Conservation (phyloP, 2,113 vertebrate genomes). For the Psilopsiagon aurifrons region DNA sequence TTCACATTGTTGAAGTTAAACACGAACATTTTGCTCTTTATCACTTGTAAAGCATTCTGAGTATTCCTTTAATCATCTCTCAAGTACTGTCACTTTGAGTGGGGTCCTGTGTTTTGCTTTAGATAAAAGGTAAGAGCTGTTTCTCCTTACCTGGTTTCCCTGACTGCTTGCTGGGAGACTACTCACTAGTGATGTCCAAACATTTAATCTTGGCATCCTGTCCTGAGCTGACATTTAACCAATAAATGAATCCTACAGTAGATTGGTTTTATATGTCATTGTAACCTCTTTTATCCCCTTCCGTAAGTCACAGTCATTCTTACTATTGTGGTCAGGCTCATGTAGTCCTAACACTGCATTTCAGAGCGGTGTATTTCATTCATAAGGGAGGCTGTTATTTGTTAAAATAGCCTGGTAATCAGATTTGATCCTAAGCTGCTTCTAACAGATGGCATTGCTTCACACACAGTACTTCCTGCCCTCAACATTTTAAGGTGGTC, state of each 20-base stretch:
- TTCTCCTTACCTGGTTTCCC: background rate
- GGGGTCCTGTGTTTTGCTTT: background rate
- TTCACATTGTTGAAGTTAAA: background rate
- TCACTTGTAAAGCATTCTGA: background rate
- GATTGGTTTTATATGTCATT: background rate
- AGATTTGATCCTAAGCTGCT: background rate
- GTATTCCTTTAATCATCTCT: background rate
- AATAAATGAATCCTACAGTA: background rate
- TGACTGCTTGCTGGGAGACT: background rate
- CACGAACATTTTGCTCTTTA: background rate
- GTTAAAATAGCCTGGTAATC: background rate
- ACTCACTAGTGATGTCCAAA: background rate
- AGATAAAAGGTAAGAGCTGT: background rate
- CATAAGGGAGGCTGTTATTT: background rate
- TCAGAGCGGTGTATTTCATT: background rate
- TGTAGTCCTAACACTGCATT: background rate
- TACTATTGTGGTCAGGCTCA: accelerated
- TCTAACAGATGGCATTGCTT: background rate
- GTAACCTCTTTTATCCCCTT: background rate
- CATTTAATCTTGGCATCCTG: background rate
- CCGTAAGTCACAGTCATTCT: background rate
- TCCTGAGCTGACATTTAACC: background rate
- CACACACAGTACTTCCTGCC: background rate
- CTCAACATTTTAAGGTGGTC: background rate
- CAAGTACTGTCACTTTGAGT: background rate